phyloP scores from a whole-genome alignment of 2,888 invertebrate genomes.

The Orchesella flavescens region DNA sequence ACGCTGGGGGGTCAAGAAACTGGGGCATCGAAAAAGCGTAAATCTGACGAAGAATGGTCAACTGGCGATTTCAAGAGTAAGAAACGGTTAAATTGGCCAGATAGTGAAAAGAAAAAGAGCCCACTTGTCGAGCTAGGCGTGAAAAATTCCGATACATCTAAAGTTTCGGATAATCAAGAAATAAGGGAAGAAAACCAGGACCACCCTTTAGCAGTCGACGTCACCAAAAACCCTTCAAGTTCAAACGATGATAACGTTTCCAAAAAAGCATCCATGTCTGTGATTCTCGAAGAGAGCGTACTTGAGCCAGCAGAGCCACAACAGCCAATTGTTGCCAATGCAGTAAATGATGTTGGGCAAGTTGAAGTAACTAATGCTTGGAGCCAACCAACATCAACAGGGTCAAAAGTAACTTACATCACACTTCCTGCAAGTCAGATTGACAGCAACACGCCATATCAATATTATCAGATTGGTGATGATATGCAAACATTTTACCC shows the following conservation, averaged over 20 bases:
- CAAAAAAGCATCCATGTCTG: conserved; percentile 15
- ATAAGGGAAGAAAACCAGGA: too few species aligned
- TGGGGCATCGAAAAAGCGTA: conserved; percentile 29
- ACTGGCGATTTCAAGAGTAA: conserved; percentile 43
- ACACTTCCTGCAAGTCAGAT: neutral
- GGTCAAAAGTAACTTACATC: neutral
- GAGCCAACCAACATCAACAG: neutral
- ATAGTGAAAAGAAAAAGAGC: conserved; percentile 33
- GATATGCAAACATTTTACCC: conserved; percentile 16
- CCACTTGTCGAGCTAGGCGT: too few species aligned
- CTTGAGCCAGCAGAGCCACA: neutral
- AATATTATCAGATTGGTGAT: conserved; percentile 1
- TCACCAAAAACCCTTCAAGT: too few species aligned
- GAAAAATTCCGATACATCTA: neutral
- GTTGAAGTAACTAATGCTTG: neutral
- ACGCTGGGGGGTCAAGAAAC: neutral
- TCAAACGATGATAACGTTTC: too few species aligned
- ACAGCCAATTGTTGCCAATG: neutral
- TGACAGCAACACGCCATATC: neutral
- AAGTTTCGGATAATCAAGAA: neutral
- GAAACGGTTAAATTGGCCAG: conserved; percentile 54
- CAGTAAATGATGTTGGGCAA: neutral
- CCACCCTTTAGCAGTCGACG: too few species aligned
- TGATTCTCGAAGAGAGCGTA: conserved; percentile 42
- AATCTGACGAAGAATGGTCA: conserved; percentile 31